Percentiles rank a stretch among this genome's conserved stretches.
Conservation (phyloP, 2,797 vertebrate species). For the Uromys caudimaculatus region DNA sequence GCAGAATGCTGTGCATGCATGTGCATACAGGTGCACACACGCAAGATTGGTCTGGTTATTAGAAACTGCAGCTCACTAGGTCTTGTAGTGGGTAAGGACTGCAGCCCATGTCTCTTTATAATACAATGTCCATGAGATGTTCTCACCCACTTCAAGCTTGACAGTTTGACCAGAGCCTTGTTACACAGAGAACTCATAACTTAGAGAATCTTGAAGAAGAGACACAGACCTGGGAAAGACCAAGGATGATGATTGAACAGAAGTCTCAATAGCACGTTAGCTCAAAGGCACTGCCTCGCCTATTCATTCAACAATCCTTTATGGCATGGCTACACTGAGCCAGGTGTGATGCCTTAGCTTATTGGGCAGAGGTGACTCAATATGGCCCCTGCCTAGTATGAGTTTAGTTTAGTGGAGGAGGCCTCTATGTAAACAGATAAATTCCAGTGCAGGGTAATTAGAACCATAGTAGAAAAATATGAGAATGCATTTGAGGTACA, state of each 20-base stretch:
- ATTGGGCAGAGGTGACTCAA: not conserved
- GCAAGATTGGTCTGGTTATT: not conserved
- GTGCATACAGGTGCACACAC: not conserved
- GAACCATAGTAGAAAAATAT: not conserved
- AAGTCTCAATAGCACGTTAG: not conserved
- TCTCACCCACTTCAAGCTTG: not conserved
- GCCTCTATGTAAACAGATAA: slow-evolving; percentile 51
- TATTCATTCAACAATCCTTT: not conserved
- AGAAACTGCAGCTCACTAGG: not conserved
- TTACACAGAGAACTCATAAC: not conserved
- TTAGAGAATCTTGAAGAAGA: not conserved
- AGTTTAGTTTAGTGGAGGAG: not conserved
- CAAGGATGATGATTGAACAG: not conserved
- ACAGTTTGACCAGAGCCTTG: not conserved
- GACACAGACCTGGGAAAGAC: not conserved
- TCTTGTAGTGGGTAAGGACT: not conserved
- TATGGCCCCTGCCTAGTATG: not conserved
- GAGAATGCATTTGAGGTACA: not conserved
- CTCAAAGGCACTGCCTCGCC: not conserved
- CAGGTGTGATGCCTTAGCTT: slow-evolving; percentile 4
- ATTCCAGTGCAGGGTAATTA: not conserved
- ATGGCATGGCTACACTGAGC: not conserved
- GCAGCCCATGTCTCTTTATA: not conserved
- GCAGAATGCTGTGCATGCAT: not conserved
- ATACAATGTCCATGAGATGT: not conserved